Evolutionary conservation across 1,140 invertebrate genomes (phyloP).

Genomic region (Drosophila suzukii): DNA sequence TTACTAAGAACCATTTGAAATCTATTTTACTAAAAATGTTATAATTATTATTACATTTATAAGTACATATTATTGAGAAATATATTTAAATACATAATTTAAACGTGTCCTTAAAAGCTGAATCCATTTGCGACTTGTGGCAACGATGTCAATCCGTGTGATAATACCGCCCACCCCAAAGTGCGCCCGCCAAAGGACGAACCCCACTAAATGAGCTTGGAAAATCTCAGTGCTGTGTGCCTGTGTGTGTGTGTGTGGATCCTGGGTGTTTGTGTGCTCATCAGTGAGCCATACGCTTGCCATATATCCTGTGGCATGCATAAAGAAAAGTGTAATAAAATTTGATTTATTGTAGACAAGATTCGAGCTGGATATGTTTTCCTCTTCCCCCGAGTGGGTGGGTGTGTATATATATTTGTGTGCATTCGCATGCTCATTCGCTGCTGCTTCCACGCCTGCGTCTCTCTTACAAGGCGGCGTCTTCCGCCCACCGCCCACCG

Average conservation of each 20-base stretch:
- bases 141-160: conserved; percentile 33
- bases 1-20: too few relatives aligned
- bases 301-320: conserved; percentile 82
- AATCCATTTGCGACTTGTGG: background rate
- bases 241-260: conserved; percentile 17
- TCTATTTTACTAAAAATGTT: too few relatives aligned
- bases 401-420: conserved; percentile 30
- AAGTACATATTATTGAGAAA: too few relatives aligned
- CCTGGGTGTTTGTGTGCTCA: conserved; percentile 66
- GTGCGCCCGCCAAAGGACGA: conserved; percentile 14
- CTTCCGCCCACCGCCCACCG: conserved; percentile 38
- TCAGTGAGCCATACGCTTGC: conserved; percentile 79
- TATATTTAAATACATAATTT: too few relatives aligned
- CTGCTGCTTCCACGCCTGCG: conserved; percentile 76
- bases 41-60: too few relatives aligned
- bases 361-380: conserved; percentile 82
- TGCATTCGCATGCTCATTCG: conserved; percentile 73
- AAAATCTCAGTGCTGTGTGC: conserved; percentile 36
- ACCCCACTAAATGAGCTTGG: conserved; percentile 40
- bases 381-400: conserved; percentile 12
- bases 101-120: background rate
- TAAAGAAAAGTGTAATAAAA: conserved; percentile 84
- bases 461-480: conserved; percentile 40
- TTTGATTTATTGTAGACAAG: conserved; percentile 84
- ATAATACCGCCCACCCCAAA: conserved; percentile 22